Percentiles rank a stretch among this genome's conserved stretches.
Evolutionary conservation across 2,113 vertebrate species (phyloP).

Genomic region (Oriolus oriolus): DNA sequence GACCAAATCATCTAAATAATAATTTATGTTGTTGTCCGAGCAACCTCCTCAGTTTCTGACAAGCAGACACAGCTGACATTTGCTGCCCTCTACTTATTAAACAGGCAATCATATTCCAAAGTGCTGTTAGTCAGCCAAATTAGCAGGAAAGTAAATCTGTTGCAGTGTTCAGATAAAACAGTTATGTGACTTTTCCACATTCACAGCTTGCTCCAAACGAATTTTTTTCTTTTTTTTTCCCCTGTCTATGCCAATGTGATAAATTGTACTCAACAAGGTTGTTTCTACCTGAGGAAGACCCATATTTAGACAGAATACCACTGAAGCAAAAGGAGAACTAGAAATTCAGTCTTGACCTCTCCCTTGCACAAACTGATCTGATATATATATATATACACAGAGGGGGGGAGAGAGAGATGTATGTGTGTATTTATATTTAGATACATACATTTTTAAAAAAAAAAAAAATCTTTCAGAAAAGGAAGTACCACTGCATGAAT

Average conservation of each 20-base stretch:
- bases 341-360: not conserved
- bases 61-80: slow-evolving; percentile 14
- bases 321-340: not conserved
- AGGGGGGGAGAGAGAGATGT: too few species aligned
- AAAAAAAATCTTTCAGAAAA: not conserved
- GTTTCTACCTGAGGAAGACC: not conserved
- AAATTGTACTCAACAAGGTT: not conserved
- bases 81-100: slow-evolving; percentile 53
- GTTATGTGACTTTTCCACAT: not conserved
- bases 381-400: accelerated
- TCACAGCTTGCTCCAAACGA: not conserved
- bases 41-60: not conserved
- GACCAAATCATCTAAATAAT: not conserved
- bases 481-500: not conserved
- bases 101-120: not conserved
- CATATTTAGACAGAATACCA: not conserved
- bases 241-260: not conserved
- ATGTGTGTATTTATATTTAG: not conserved
- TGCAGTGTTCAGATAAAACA: not conserved
- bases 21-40: not conserved
- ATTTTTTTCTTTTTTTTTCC: accelerated
- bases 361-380: not conserved
- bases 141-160: not conserved
- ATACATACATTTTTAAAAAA: not conserved
- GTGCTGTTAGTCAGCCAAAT: not conserved